Evolutionary conservation across 35 echinoderm and acorn worm genomes (phyloP), one percentile per base, ranked within the genome.

Genomic region (Strongylocentrotus purpuratus): DNA sequence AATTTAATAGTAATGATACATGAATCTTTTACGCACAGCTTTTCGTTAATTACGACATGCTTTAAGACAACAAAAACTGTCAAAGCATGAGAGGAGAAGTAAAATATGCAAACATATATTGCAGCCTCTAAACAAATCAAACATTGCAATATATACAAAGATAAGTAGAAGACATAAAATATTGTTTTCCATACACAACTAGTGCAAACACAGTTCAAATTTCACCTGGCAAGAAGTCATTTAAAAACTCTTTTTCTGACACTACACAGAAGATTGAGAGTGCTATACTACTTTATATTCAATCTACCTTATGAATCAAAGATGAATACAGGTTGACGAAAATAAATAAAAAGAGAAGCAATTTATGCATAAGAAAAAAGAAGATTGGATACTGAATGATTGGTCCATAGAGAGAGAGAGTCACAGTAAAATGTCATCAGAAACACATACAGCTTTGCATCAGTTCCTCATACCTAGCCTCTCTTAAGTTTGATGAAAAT

Each of bases 111-210:
- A 78, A 22, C 65, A n/a, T 28, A n/a, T 78, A 78, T 78, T 78
- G 65, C 65, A 78, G 65, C 65, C 65, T 78, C 65, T 78, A 78
- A 78, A 78, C 7, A 78, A 78, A 78, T 78, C 65, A 28, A 28
- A 78, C 65, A 78, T 78, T 78, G 65, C 65, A 78, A 78, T 78
- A 78, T 78, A 78, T 78, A 78, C 65, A 78, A 28, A 78, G 65
- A 78, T 78, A 78, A n/a, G 65, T 55, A 55, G 50, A 55, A 55
- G 50, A 55, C 50, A 15, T 55, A 55, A 55, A 55, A 55, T 55
- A 78, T 28, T 78, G 65, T n/a, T 22, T 78, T 41, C 9, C 65
- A 78, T 28, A 78, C 25, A 78, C 20, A 28, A 78, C 4, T 8
- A n/a, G 65, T 78, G 20, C 65, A n/a, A 78, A 78, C 65, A n/a